Base-by-base conservation (phyloP, 1,140 invertebrate genomes). In the Danaus melanippus region DNA sequence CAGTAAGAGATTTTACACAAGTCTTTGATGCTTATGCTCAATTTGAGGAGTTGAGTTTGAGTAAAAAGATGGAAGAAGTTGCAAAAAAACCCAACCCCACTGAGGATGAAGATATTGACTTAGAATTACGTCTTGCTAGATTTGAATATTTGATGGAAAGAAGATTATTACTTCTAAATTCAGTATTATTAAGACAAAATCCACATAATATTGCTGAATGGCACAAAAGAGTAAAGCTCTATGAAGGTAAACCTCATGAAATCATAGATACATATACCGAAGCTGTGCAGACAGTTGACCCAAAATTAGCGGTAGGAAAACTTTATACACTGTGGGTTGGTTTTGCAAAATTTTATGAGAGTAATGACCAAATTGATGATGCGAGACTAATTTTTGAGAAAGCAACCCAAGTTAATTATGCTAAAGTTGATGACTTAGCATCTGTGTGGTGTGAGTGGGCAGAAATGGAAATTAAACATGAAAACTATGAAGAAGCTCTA, bases 131-230 rank as follows among this genome's bases (percentile, higher is more conserved):
- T 66, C 79, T 97, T 53, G 96, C 96, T 0, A 90, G 97, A 64
- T 96, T 98, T 80, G 98, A 99, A 87, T 91, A 97, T 88, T 88
- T 99, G 11, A 98, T 99, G 92, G 97, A 98, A 77, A 90, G 98
- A 52, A 90, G 98, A 77, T 91, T 98, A 40, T 79, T 99, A 10
- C 88, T 99, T 5, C 86, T 99, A 0, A 99, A 99, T 88, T 98
- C 96, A 58, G 98, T 99, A 9, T 89, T 99, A 17, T 87, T 99
- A 1, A 89, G 98, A 62, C 98, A 99, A 90, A 99, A 99, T 90
- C 98, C 98, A 15, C 97, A 99, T 78, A 99, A 99, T 90, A 98
- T 99, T 15, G 92, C 97, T 79, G 97, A 99, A 88, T 99, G 98
- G 98, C 95, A 98, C 73, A 99, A 99, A 87, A 89, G 98, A 80